Evolutionary conservation across 2,113 vertebrate genomes (phyloP).

Genomic region (Lichenostomus cassidix): DNA sequence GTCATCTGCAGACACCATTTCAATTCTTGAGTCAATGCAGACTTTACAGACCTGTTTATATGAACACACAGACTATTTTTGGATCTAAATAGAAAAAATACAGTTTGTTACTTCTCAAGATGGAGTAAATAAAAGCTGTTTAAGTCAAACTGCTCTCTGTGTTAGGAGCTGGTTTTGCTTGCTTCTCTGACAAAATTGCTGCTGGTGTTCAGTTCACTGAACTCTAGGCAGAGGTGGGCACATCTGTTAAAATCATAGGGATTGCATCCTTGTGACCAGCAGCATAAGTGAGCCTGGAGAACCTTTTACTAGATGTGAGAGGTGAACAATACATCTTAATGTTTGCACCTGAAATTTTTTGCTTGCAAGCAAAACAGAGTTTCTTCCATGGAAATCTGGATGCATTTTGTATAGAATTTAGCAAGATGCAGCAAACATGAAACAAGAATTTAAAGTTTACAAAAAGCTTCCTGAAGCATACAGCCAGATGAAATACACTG

Average conservation of each 20-base stretch:
- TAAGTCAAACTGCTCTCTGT: background rate
- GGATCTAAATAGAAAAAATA: background rate
- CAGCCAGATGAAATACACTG: background rate
- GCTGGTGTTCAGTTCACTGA: background rate
- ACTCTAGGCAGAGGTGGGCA: background rate
- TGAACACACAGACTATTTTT: background rate
- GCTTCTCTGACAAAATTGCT: background rate
- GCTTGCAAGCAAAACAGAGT: background rate
- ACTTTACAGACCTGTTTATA: background rate
- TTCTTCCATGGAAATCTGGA: background rate
- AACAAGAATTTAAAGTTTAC: background rate
- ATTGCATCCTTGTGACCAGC: background rate
- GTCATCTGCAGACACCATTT: constrained; percentile 12
- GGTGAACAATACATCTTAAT: background rate
- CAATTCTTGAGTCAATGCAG: background rate
- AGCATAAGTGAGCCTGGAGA: background rate
- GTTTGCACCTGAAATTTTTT: background rate
- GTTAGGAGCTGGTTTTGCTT: background rate
- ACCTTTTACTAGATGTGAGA: background rate
- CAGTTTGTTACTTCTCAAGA: background rate
- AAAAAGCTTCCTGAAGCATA: background rate
- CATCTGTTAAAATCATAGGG: background rate
- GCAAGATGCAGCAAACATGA: background rate
- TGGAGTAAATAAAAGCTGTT: background rate
- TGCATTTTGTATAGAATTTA: background rate